Percentiles rank a stretch among this genome's conserved stretches.
Evolutionary conservation across 1,140 invertebrate genomes (phyloP).

Genomic region (Pararge aegeria): DNA sequence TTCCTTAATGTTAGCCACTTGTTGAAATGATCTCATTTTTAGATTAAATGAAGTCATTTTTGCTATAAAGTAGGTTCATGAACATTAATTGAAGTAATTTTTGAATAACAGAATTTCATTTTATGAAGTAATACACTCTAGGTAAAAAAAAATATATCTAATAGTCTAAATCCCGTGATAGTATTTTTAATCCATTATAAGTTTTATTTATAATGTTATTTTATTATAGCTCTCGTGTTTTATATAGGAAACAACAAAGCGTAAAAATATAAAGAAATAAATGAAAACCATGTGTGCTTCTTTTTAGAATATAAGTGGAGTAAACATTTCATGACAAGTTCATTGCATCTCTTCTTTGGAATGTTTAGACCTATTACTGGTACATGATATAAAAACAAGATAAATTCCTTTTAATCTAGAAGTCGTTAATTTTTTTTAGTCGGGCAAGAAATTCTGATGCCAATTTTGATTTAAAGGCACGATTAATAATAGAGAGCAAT

Average conservation of each 20-base stretch:
- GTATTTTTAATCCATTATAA: too few species aligned
- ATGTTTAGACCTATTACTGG: slow-evolving; percentile 13
- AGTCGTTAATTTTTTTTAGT: background rate
- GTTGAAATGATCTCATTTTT: background rate
- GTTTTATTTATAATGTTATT: too few species aligned
- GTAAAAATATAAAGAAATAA: too few species aligned
- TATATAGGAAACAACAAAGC: too few species aligned
- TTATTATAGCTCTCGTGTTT: too few species aligned
- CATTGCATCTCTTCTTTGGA: background rate
- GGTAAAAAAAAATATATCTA: too few species aligned
- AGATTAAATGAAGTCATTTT: slow-evolving; percentile 6
- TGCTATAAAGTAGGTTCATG: too few species aligned
- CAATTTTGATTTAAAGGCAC: slow-evolving; percentile 12
- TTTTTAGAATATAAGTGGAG: slow-evolving; percentile 8
- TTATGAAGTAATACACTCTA: too few species aligned
- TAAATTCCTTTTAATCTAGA: too few species aligned
- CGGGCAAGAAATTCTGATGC: slow-evolving; percentile 9
- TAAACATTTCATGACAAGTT: background rate
- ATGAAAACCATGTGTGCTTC: background rate
- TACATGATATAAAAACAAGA: slow-evolving; percentile 11
- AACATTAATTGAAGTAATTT: background rate
- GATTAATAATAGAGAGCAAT: slow-evolving; percentile 15
- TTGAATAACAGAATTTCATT: too few species aligned
- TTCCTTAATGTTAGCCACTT: slow-evolving; percentile 22
- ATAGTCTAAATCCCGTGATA: too few species aligned